Evolutionary conservation across 2,113 vertebrate genomes (phyloP).

Genomic region (Callocephalon fimbriatum): DNA sequence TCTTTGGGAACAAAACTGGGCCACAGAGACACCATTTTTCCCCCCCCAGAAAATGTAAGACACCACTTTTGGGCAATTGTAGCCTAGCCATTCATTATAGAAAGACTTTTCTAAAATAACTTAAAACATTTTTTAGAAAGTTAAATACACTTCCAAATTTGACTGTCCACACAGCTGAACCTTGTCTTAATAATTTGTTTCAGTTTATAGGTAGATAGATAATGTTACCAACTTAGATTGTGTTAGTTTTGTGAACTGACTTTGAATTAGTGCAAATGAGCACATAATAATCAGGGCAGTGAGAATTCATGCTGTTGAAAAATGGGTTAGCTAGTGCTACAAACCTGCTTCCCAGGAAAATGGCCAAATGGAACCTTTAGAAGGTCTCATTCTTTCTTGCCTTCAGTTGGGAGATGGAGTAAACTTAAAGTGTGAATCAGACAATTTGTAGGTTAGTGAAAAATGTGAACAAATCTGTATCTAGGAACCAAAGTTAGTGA

Average conservation of each 20-base stretch:
- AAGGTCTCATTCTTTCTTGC: not conserved
- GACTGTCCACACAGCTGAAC: not conserved
- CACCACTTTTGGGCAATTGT: not conserved
- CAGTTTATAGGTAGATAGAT: not conserved
- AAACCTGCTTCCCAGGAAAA: constrained; percentile 60
- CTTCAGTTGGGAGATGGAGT: not conserved
- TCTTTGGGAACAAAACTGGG: not conserved
- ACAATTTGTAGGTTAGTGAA: not conserved
- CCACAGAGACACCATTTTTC: not conserved
- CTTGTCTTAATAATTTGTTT: not conserved
- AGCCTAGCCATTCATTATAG: not conserved
- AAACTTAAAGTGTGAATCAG: not conserved
- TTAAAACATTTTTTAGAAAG: not conserved
- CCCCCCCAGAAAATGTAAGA: not conserved
- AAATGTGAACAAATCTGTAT: not conserved
- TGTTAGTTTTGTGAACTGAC: constrained; percentile 32
- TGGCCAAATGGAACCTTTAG: constrained; percentile 19
- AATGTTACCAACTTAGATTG: not conserved
- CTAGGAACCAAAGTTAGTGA: not conserved
- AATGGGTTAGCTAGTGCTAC: constrained; percentile 45
- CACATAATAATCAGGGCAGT: constrained; percentile 56
- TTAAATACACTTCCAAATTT: not conserved
- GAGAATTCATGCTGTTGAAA: constrained; percentile 60
- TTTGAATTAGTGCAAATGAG: constrained; percentile 51
- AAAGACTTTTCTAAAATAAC: not conserved